Evolutionary conservation across 2,888 invertebrate genomes (phyloP), one percentile per base, ranked within the genome.

Genomic region (Apotomis turbidana): DNA sequence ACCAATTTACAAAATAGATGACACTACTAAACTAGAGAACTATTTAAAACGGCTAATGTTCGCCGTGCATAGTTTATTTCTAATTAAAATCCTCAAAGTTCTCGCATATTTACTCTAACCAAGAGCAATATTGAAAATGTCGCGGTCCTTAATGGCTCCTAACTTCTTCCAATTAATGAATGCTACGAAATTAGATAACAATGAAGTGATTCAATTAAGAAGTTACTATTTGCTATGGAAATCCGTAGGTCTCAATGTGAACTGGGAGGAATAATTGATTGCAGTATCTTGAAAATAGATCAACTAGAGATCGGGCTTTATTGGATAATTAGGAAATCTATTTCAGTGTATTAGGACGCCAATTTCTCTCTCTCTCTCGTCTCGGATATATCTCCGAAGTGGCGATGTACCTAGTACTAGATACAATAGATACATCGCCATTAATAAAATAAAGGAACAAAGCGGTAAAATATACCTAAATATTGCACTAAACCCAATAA

Each of bases 71-170:
- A 87, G 85, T 88, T 87, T 81, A 85, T 88, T 87, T 86, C 80
- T 85, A 88, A 89, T 89, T 88, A 88, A 83, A 81, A 81, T 81
- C 80, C 81, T 81, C 82, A 85, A 88, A 88, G 84, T 89, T 81
- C 77, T 81, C 82, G 79, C 81, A 82, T 88, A 87, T 86, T 87
- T 89, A 84, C 87, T 81, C 80, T 82, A 81, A 81, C 81, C 78
- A 76, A 78, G 78, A 78, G 81, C 81, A 82, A 87, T 88, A 87
- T 87, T 79, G 79, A 78, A 80, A 83, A 84, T 83, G 83, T 83
- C 81, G 83, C 82, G 83, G 83, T 79, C 78, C 80, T 76, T 80
- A 81, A 84, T 79, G 76, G 78, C 76, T 58, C 78, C 68, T 70
- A 88, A 88, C 82, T 86, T 83, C 75, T 69, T 78, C 79, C 79